phyloP scores from a whole-genome alignment of 2,888 invertebrate genomes.

The Philonicus albiceps region DNA sequence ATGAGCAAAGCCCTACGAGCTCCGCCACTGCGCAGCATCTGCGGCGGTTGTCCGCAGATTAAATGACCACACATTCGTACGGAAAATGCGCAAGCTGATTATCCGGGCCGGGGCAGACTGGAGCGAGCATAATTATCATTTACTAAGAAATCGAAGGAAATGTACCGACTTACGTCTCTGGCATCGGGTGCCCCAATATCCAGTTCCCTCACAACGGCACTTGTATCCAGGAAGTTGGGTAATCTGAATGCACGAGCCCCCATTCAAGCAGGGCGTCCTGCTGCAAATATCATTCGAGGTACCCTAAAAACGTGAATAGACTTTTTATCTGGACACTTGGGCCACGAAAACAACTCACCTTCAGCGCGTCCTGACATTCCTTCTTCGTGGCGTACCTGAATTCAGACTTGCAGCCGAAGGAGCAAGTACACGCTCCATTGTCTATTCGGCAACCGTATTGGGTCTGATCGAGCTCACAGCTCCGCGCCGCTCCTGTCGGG shows the following conservation, averaged over 20 bases:
- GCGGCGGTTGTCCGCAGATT: background rate
- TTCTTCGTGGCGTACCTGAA: slow-evolving; percentile 68
- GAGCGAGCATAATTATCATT: slow-evolving; percentile 18
- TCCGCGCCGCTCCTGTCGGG: background rate
- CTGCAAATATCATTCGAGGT: slow-evolving; percentile 68
- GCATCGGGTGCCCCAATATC: slow-evolving; percentile 61
- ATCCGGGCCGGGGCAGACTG: slow-evolving; percentile 48
- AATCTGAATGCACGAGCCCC: slow-evolving; percentile 70
- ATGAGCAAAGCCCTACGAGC: background rate
- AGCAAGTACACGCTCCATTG: slow-evolving; percentile 68
- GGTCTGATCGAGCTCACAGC: slow-evolving; percentile 65
- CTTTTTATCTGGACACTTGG: background rate
- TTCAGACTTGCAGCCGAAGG: slow-evolving; percentile 69
- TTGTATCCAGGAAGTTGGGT: slow-evolving; percentile 68
- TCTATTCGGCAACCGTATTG: slow-evolving; percentile 69
- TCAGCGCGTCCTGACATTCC: slow-evolving; percentile 69
- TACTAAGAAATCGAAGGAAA: background rate
- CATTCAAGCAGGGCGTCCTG: slow-evolving; percentile 69
- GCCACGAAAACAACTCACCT: slow-evolving; percentile 60
- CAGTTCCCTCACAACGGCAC: slow-evolving; percentile 71
- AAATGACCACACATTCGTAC: slow-evolving; percentile 50
- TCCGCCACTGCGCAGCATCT: background rate
- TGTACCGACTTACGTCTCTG: slow-evolving; percentile 46
- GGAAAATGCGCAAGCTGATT: slow-evolving; percentile 42
- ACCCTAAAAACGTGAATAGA: slow-evolving; percentile 54